Evolutionary conservation across 2,888 invertebrate species (phyloP).

Genomic region (Laspeyria flexula): DNA sequence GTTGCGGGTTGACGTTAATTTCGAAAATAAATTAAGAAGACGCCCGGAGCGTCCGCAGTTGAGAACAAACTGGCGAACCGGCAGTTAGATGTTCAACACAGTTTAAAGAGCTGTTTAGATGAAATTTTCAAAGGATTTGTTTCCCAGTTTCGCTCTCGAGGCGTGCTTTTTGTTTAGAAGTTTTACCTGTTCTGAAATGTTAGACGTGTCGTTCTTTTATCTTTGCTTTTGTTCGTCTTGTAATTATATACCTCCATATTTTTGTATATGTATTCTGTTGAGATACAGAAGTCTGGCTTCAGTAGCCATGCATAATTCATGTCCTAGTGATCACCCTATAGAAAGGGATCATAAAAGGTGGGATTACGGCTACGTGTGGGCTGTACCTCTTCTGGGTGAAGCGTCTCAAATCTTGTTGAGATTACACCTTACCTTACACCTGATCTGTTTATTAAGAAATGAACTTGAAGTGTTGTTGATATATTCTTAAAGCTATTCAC

Average conservation of each 20-base stretch:
- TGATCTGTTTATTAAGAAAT: not conserved
- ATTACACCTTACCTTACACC: slow-evolving; percentile 1
- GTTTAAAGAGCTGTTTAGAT: slow-evolving; percentile 73
- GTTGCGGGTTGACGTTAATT: slow-evolving; percentile 63
- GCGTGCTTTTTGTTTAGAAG: slow-evolving; percentile 66
- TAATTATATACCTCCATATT: slow-evolving; percentile 3
- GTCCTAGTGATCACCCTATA: not conserved
- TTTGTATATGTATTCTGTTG: not conserved
- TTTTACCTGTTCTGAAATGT: slow-evolving; percentile 61
- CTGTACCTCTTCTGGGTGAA: not conserved
- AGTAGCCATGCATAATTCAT: slow-evolving; percentile 12
- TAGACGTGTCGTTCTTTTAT: slow-evolving; percentile 62
- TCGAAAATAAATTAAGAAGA: slow-evolving; percentile 75
- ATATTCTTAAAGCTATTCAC: no score
- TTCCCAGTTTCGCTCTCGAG: slow-evolving; percentile 49
- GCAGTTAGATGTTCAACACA: slow-evolving; percentile 59
- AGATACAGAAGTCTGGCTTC: not conserved
- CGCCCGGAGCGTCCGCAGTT: slow-evolving; percentile 66
- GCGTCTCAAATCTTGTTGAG: slow-evolving; percentile 5
- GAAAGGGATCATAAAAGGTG: slow-evolving; percentile 2
- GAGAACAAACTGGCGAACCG: slow-evolving; percentile 61
- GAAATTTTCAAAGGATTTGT: slow-evolving; percentile 76
- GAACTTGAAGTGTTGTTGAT: no score
- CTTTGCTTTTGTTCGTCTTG: slow-evolving; percentile 47
- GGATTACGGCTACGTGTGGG: not conserved